These are phyloP conservation scores for Amphipyra tragopoginis DNA, from an alignment of 2,888 invertebrate species.

Conservation along the genomic window DNA sequence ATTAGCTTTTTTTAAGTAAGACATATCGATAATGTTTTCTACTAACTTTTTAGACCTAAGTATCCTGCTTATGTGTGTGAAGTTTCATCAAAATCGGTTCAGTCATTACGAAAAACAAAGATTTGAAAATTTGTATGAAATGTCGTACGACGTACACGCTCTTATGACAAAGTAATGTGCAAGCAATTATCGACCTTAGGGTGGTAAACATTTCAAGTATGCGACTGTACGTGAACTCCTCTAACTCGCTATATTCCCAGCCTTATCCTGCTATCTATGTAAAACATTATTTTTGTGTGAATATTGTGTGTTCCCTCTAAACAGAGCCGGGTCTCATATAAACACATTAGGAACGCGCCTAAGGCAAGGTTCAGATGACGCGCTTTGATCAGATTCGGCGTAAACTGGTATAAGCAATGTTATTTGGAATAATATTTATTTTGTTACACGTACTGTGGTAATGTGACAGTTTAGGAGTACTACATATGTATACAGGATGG, in stretches of 20 bases:
- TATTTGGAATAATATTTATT: conserved; percentile 27
- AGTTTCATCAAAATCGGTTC: too few relatives aligned
- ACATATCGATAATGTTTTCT: too few relatives aligned
- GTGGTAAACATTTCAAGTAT: too few relatives aligned
- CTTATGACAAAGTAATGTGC: too few relatives aligned
- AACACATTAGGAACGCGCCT: conserved; percentile 34
- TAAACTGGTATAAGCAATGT: conserved; percentile 16
- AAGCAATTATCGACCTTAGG: too few relatives aligned
- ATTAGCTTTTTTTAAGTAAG: too few relatives aligned
- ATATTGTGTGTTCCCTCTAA: conserved; percentile 18
- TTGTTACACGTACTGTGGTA: conserved; percentile 5
- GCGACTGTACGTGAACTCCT: too few relatives aligned
- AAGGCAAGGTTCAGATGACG: conserved; percentile 38
- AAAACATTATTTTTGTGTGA: conserved; percentile 13
- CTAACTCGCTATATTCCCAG: background rate
- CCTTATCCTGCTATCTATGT: background rate
- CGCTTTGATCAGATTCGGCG: conserved; percentile 45
- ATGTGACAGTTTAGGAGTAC: conserved; percentile 14
- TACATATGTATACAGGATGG: background rate
- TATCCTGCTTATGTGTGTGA: too few relatives aligned
- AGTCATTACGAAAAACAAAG: too few relatives aligned
- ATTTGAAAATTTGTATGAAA: too few relatives aligned
- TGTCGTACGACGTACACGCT: too few relatives aligned
- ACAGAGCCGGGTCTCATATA: conserved; percentile 22
- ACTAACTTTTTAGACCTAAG: too few relatives aligned